Evolutionary conservation across 1,140 invertebrate species (phyloP).

Genomic region (Drosophila lini): DNA sequence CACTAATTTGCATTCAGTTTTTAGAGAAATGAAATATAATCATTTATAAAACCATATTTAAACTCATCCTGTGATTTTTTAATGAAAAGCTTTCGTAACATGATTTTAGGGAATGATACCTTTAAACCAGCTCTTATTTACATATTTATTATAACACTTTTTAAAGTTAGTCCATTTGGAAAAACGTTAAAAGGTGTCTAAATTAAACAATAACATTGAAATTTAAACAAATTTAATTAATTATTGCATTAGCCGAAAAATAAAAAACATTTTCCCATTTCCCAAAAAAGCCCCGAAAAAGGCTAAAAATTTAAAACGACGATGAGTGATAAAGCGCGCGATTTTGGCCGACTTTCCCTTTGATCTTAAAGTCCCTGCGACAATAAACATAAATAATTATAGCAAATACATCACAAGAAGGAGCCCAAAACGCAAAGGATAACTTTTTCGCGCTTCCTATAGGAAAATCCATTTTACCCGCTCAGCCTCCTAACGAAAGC

Average conservation of each 20-base stretch:
- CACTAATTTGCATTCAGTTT: background rate
- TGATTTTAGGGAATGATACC: background rate
- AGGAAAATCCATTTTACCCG: constrained; percentile 65
- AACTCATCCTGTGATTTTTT: background rate
- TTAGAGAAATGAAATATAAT: background rate
- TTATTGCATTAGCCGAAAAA: background rate
- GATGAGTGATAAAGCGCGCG: constrained; percentile 7
- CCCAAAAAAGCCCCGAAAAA: background rate
- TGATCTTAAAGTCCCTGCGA: constrained; percentile 26
- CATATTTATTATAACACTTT: background rate
- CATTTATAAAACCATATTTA: background rate
- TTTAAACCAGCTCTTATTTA: background rate
- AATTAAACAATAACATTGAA: background rate
- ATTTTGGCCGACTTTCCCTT: constrained; percentile 27
- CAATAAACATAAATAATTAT: constrained; percentile 51
- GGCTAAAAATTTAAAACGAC: background rate
- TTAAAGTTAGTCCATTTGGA: background rate
- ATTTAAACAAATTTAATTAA: background rate
- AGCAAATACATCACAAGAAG: constrained; percentile 45
- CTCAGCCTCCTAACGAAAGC: constrained; percentile 29
- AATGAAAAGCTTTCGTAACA: background rate
- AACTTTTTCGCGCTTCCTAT: constrained; percentile 53
- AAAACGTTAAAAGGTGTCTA: too few relatives aligned
- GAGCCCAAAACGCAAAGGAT: constrained; percentile 8
- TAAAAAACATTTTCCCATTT: background rate